A percentile compares a stretch with the other conserved stretches of the same genome.
These are phyloP conservation scores for Ardeotis arabs DNA, from an alignment of 2,113 vertebrate species.

Conservation along the genomic window DNA sequence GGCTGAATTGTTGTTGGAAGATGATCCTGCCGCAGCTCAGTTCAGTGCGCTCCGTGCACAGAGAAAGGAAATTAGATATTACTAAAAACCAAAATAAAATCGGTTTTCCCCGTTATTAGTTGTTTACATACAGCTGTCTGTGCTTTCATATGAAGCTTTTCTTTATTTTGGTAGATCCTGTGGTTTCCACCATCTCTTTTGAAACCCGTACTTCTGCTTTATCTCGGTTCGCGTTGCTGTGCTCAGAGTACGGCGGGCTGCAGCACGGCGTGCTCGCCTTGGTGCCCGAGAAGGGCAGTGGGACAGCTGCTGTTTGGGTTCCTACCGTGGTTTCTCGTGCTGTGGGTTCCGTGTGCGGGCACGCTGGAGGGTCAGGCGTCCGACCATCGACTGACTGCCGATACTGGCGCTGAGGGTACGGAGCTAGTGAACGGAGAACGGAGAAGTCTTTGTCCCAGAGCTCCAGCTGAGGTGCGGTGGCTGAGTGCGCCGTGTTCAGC, in stretches of 20 bases:
- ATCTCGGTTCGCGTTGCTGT: background rate
- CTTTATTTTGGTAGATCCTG: background rate
- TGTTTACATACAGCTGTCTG: background rate
- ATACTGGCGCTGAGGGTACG: background rate
- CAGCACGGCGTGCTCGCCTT: accelerated
- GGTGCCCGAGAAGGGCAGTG: background rate
- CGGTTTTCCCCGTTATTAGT: background rate
- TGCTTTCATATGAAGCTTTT: background rate
- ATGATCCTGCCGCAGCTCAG: background rate
- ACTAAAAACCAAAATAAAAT: background rate
- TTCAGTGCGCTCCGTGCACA: background rate
- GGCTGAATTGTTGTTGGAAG: background rate
- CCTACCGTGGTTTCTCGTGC: background rate
- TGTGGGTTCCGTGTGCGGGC: accelerated
- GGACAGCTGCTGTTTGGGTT: background rate
- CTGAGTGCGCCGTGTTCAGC: background rate
- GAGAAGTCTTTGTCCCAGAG: background rate
- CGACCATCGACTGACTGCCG: background rate
- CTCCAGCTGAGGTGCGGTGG: background rate
- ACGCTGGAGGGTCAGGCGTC: background rate
- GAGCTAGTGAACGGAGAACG: background rate
- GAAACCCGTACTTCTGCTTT: background rate
- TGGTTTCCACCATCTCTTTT: background rate
- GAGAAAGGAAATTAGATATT: background rate
- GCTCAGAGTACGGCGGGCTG: background rate